Base-by-base conservation (phyloP, 1,140 invertebrate genomes). In the Helicorthomorpha holstii region DNA sequence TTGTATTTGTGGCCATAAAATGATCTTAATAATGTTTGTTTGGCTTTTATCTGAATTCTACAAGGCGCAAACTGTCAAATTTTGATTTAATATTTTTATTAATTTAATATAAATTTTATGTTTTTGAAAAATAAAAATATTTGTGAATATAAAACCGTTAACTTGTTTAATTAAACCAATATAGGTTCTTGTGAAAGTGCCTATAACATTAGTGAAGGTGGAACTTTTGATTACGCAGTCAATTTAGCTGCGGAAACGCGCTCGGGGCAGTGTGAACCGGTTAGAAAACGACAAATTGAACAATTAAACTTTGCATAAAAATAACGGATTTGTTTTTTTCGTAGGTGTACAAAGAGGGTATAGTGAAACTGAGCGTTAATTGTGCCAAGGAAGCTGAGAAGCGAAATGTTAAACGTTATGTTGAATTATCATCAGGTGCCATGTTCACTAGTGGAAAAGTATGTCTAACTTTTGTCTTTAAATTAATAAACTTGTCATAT, bases 231-330 rank as follows among this genome's bases (percentile, higher is more conserved):
- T 63, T 79, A 79, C 69, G 83, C 88, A 24, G 78, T 90, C 47
- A 92, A 93, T 69, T 84, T 87, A 63, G 87, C 89, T 12, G 83
- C 83, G 4, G 88, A 94, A 69, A 92, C 87, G 1, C 84, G 88
- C 67, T 76, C 77, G 56, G 82, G 83, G 21, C 85, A 91, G 71
- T 82, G 81, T 29, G 86, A 91, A 66, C 78, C 83, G 1, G 67
- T 68, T 58, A 62, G 61, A n/a, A n/a, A n/a, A n/a, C n/a, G n/a
- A n/a, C n/a, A n/a, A n/a, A n/a, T n/a, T n/a, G n/a, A n/a, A n/a
- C n/a, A n/a, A n/a, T n/a, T n/a, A n/a, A n/a, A n/a, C n/a, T n/a
- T n/a, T n/a, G n/a, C n/a, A n/a, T n/a, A n/a, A n/a, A n/a, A n/a
- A n/a, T n/a, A n/a, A n/a, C n/a, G n/a, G n/a, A n/a, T n/a, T 27